Percentiles rank a stretch among this genome's conserved stretches.
Evolutionary conservation across 2,797 vertebrate genomes (phyloP).

Genomic region (Eupleurogrammus muticus): DNA sequence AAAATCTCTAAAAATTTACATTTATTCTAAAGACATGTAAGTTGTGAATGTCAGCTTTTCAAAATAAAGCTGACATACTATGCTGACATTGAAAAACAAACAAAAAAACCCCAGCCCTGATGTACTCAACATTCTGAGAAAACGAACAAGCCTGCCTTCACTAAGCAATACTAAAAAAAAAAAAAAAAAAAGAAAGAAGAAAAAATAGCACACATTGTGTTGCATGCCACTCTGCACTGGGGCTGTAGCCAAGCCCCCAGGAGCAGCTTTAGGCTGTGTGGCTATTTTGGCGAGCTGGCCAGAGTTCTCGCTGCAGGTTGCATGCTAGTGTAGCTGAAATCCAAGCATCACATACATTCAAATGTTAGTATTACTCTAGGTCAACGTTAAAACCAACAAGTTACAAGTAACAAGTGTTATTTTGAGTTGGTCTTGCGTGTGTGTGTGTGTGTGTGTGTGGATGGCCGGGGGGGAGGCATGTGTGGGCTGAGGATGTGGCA

Average conservation of each 20-base stretch:
- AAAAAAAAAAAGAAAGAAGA: neutral
- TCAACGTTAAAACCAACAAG: neutral
- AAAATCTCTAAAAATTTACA: neutral
- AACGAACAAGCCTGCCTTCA: neutral
- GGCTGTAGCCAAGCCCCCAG: slow-evolving; percentile 45
- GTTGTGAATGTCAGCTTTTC: neutral
- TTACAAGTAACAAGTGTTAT: neutral
- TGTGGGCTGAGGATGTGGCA: neutral
- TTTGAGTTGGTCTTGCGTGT: neutral
- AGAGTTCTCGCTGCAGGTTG: slow-evolving; percentile 38
- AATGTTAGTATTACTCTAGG: neutral
- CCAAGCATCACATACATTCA: neutral
- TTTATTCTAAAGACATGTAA: neutral
- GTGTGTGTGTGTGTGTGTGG: neutral
- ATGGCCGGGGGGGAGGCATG: too few species aligned
- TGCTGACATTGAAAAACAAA: slow-evolving; percentile 32
- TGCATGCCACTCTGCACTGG: slow-evolving; percentile 44
- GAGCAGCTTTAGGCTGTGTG: slow-evolving; percentile 55
- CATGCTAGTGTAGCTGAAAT: slow-evolving; percentile 13
- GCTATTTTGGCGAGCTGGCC: slow-evolving; percentile 24
- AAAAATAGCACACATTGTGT: slow-evolving; percentile 47
- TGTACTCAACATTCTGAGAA: slow-evolving; percentile 20
- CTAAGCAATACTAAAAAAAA: too few species aligned
- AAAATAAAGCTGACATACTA: neutral
- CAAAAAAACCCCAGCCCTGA: slow-evolving; percentile 19